Evolutionary conservation across 2,888 invertebrate species (phyloP).

Genomic region (Dicycla oo): DNA sequence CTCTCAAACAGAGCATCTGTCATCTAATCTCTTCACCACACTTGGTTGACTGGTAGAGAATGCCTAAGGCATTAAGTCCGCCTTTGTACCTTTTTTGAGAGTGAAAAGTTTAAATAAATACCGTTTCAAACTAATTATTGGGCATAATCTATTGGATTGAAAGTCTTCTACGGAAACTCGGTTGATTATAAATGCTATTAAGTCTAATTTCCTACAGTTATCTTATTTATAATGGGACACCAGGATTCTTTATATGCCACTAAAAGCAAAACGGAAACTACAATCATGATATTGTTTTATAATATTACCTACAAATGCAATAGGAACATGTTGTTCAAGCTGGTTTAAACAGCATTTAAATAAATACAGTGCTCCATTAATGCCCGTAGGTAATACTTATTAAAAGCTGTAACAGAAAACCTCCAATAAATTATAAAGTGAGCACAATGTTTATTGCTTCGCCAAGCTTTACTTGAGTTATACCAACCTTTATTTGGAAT

Average conservation of each 20-base stretch:
- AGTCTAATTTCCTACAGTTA: background rate
- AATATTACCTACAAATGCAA: background rate
- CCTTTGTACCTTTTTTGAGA: too few species aligned
- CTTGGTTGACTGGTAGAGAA: too few species aligned
- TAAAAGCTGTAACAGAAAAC: slow-evolving; percentile 4
- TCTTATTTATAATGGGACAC: background rate
- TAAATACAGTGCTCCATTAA: background rate
- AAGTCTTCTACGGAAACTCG: background rate
- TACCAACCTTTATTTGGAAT: slow-evolving; percentile 13
- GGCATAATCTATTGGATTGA: slow-evolving; percentile 6
- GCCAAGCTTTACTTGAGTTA: slow-evolving; percentile 7
- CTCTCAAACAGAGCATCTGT: too few species aligned
- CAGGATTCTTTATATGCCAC: background rate
- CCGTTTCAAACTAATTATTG: slow-evolving; percentile 8
- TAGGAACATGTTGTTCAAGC: too few species aligned
- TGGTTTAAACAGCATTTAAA: too few species aligned
- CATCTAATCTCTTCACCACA: too few species aligned
- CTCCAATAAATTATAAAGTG: slow-evolving; percentile 10
- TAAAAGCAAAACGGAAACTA: background rate
- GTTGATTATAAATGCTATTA: background rate
- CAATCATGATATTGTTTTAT: background rate
- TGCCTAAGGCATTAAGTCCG: too few species aligned
- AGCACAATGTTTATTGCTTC: slow-evolving; percentile 2
- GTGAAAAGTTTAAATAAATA: background rate
- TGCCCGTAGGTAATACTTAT: background rate